Evolutionary conservation across 2,888 invertebrate species (phyloP).

Genomic region (Yponomeuta evonymella): DNA sequence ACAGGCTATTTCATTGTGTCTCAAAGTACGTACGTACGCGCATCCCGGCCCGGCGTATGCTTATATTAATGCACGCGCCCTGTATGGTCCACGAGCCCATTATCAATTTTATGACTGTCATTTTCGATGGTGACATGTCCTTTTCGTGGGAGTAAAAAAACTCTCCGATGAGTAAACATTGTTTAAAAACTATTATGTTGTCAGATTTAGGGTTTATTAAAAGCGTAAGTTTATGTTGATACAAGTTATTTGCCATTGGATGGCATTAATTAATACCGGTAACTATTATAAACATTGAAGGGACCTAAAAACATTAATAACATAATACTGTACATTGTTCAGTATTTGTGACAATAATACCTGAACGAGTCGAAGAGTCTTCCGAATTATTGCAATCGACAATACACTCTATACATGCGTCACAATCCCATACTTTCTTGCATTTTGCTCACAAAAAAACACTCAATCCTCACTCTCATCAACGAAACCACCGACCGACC

Average conservation of each 20-base stretch:
- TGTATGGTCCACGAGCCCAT: slow-evolving; percentile 5
- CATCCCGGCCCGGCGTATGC: slow-evolving; percentile 2
- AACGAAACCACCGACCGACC: background rate
- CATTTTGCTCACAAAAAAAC: background rate
- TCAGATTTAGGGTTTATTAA: background rate
- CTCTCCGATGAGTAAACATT: background rate
- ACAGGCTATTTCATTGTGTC: background rate
- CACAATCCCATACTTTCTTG: background rate
- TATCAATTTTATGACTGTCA: slow-evolving; percentile 10
- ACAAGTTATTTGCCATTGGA: background rate
- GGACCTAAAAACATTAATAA: no score
- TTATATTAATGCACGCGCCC: slow-evolving; percentile 13
- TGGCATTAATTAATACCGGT: background rate
- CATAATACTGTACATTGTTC: no score
- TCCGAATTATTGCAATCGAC: no score
- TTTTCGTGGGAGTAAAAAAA: background rate
- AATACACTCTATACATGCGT: no score
- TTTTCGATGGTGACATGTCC: slow-evolving; percentile 9
- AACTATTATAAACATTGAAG: no score
- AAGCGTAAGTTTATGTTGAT: background rate
- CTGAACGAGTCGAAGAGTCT: no score
- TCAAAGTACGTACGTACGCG: slow-evolving; percentile 10
- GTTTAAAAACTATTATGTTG: slow-evolving; percentile 6
- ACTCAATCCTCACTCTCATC: background rate
- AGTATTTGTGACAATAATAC: no score